Percentiles rank a stretch among this genome's conserved stretches.
phyloP scores from a whole-genome alignment of 2,797 vertebrate genomes.

The Pangasius djambal region DNA sequence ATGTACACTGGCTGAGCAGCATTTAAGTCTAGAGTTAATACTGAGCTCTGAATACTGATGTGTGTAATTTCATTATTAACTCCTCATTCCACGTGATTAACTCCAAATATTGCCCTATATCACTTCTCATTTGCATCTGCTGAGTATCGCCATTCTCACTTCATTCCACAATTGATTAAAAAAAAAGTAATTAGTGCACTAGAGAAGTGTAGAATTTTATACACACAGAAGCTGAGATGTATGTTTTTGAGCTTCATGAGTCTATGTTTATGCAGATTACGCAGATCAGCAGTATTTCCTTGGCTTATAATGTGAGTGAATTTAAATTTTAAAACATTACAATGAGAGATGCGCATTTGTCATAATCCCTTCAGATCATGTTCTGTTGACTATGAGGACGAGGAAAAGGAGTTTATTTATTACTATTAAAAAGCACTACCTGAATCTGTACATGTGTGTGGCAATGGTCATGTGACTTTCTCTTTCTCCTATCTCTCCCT shows the following conservation, averaged over 20 bases:
- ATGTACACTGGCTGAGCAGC: neutral
- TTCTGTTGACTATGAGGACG: neutral
- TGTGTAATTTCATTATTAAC: constrained; percentile 35
- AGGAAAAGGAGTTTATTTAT: neutral
- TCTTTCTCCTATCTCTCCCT: neutral
- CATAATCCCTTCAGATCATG: neutral
- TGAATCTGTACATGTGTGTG: neutral
- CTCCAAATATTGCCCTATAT: neutral
- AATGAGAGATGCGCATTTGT: neutral
- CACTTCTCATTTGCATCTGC: constrained; percentile 10
- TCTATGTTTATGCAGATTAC: neutral
- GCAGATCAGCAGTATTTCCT: neutral
- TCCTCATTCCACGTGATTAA: constrained; percentile 25
- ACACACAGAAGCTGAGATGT: constrained; percentile 4
- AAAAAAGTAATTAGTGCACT: neutral
- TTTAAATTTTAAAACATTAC: too few species aligned
- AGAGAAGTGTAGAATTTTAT: neutral
- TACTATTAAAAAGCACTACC: neutral
- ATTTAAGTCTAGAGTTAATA: neutral
- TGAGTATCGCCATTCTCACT: neutral
- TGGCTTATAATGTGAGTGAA: neutral
- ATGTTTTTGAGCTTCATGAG: neutral
- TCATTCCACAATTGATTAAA: constrained; percentile 22
- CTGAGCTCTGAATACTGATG: constrained; percentile 15
- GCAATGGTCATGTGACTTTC: neutral